These are phyloP conservation scores for Enoplosus armatus DNA, from an alignment of 2,797 vertebrate genomes.

Conservation along the genomic window DNA sequence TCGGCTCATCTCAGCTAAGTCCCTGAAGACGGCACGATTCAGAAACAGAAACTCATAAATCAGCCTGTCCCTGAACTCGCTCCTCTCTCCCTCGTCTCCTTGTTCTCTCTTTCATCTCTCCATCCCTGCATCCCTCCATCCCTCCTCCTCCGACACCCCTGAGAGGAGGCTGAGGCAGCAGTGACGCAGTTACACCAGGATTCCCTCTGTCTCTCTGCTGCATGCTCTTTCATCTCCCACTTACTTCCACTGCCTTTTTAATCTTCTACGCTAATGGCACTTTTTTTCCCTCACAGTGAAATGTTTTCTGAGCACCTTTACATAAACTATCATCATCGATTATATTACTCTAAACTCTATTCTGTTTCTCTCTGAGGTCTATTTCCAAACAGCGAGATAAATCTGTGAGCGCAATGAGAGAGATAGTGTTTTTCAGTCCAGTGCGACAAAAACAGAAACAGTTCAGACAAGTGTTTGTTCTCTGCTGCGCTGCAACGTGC, in stretches of 20 bases:
- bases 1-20: conserved; percentile 61
- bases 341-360: not conserved
- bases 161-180: conserved; percentile 70
- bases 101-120: conserved; percentile 70
- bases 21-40: conserved; percentile 73
- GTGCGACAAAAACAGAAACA: not conserved
- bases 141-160: conserved; percentile 51
- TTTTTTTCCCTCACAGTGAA: conserved; percentile 13
- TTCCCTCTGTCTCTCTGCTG: conserved; percentile 74
- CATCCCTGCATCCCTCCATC: conserved; percentile 53
- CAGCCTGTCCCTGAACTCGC: conserved; percentile 76
- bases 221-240: conserved; percentile 48
- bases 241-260: conserved; percentile 33
- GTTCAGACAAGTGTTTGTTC: not conserved
- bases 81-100: conserved; percentile 49
- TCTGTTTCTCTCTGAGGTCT: not conserved
- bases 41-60: conserved; percentile 83
- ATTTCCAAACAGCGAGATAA: not conserved
- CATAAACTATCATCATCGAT: not conserved
- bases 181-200: conserved; percentile 83
- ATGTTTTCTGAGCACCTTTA: conserved; percentile 16
- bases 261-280: conserved; percentile 4
- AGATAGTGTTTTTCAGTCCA: conserved; percentile 7
- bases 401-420: not conserved
- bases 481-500: conserved; percentile 5